Evolutionary conservation across 1,140 invertebrate genomes (phyloP), one percentile per base, ranked within the genome.

Genomic region (Rhagoletis zephyria): DNA sequence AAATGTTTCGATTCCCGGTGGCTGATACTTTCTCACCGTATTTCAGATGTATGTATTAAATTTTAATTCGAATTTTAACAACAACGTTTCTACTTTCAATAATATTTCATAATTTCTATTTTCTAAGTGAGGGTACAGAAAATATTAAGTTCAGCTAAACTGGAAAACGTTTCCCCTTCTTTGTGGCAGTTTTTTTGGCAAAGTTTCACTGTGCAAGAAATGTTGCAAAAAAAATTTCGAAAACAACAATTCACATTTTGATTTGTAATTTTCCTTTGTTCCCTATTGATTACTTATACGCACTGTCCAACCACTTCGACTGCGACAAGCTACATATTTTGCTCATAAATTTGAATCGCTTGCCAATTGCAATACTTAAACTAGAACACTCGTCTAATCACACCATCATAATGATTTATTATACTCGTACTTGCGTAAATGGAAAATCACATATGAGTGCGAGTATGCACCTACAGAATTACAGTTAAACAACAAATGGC

Each of bases 341-440:
- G 45, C 56, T 14, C 1, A 14, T 63, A 63, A 42, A 30, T 56
- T 19, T 30, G 74, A 59, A 48, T n/a, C 48, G 48, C 74, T 81
- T 81, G 74, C 74, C 74, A 81, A 81, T 56, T 81, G 45, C 48
- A 51, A 81, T 81, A 30, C 30, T 30, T 30, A 81, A 56, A 81
- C 74, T 56, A 30, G 40, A 70, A 48, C 67, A 70, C 67, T 45
- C 9, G 10, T 42, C 42, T 16, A 12, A 40, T 7, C 19, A 67
- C 64, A 67, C 4, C 67, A 74, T 45, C 40, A 74, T 74, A 74
- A 74, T 74, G 30, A 74, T 74, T 74, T 74, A 30, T 30, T 30
- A 30, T 30, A 74, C 45, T 40, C 40, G 30, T 30, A 30, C 30
- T 30, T 30, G 30, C 30, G 30, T 30, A 30, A 30, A 30, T 30